phyloP scores from a whole-genome alignment of 2,888 invertebrate genomes.

The Leuctra nigra region DNA sequence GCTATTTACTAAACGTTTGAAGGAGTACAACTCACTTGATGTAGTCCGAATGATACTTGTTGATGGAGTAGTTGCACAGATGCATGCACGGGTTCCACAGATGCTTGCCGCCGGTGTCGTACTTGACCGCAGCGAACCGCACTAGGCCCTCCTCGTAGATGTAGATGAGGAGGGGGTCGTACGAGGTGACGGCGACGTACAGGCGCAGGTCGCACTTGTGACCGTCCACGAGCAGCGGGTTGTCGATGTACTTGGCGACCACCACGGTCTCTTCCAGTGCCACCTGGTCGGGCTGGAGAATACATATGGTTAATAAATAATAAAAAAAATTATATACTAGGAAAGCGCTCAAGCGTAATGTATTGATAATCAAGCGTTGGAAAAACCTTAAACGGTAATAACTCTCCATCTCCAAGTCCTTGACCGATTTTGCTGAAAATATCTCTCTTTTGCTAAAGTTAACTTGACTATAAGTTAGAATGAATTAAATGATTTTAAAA shows the following conservation, averaged over 20 bases:
- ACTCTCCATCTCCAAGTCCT: too few species aligned
- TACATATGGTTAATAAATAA: too few species aligned
- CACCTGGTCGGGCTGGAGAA: conserved; percentile 75
- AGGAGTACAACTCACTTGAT: conserved; percentile 63
- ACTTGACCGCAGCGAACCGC: conserved; percentile 91
- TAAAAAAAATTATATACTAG: too few species aligned
- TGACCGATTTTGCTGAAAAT: too few species aligned
- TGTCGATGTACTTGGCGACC: conserved; percentile 82
- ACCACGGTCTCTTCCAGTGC: conserved; percentile 86
- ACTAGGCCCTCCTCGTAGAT: conserved; percentile 95
- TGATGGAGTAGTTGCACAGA: conserved; percentile 96
- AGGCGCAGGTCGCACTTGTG: conserved; percentile 95
- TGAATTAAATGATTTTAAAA: too few species aligned
- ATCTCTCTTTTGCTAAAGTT: too few species aligned
- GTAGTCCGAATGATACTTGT: conserved; percentile 94
- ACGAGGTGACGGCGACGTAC: conserved; percentile 91
- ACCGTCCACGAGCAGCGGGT: conserved; percentile 81
- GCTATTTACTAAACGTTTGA: too few species aligned
- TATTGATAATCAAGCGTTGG: too few species aligned
- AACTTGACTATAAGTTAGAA: too few species aligned
- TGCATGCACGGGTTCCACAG: conserved; percentile 96
- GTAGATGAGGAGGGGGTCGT: conserved; percentile 90
- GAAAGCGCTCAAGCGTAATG: too few species aligned
- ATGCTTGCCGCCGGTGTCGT: conserved; percentile 84
- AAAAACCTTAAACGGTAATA: too few species aligned